Base-by-base conservation (phyloP, 2,113 vertebrate species). In the Channa argus region DNA sequence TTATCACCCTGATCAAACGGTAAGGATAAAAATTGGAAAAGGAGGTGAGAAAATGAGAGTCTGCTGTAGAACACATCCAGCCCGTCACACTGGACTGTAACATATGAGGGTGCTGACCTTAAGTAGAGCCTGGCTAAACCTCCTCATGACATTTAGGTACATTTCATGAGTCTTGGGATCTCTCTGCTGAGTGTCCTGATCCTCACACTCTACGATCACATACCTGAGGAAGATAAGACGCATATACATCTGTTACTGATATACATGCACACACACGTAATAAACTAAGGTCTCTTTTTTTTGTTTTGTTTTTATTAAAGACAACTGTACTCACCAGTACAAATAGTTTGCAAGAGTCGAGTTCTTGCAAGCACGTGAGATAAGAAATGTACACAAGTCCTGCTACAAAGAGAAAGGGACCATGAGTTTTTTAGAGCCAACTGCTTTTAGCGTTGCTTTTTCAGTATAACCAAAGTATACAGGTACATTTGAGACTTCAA, bases 121-220 rank as follows among this genome's bases (percentile, higher is more conserved):
- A 10, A 99, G 87, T 72, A 99, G 88, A 36, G 98, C 98, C 74
- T 99, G 98, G 82, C 98, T 99, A 90, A 99, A 99, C 74, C 97
- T 92, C 84, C 96, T 95, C 97, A 99, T 99, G 12, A 99, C 98
- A 0, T 98, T 99, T 78, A 99, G 91, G 89, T 99, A 99, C 98
- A 99, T 99, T 82, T 99, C 97, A 0, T 98, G 96, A 8, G 97
- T 99, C 90, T 97, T 99, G 1, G 97, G 97, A 63, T 99, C 98
- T 90, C 98, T 95, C 93, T 96, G 97, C 87, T 97, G 96, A 3
- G 97, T 99, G 90, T 99, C 98, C 89, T 97, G 97, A 74, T 99
- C 98, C 92, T 99, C 98, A 82, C 97, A 99, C 84, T 99, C 98
- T 75, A 99, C 98, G 34, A 99, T 98, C 64, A 99, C 97, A 60